Evolutionary conservation across 2,113 vertebrate species (phyloP).

Genomic region (Ornithorhynchus anatinus): DNA sequence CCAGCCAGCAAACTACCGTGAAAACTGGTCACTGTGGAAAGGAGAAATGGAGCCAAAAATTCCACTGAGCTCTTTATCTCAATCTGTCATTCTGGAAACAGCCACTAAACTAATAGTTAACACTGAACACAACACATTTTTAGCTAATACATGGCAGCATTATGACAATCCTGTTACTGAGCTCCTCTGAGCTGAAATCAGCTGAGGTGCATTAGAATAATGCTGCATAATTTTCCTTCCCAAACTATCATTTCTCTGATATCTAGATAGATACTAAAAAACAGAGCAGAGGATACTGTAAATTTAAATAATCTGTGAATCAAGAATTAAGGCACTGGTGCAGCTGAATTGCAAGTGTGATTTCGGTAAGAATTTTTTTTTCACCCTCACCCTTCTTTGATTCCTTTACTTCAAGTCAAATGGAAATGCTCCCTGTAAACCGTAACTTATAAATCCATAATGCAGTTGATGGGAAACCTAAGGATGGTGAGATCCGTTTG

Average conservation of each 20-base stretch:
- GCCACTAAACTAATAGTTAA: slow-evolving; percentile 38
- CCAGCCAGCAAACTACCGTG: background rate
- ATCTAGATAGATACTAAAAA: slow-evolving; percentile 62
- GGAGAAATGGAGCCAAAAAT: slow-evolving; percentile 15
- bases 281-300: slow-evolving; percentile 51
- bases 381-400: too few relatives aligned
- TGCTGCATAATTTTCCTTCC: slow-evolving; percentile 61
- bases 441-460: too few relatives aligned
- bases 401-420: too few relatives aligned
- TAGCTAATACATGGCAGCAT: slow-evolving; percentile 32
- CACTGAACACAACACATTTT: slow-evolving; percentile 25
- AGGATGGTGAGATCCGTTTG: too few relatives aligned
- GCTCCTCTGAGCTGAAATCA: slow-evolving; percentile 51
- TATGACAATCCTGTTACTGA: slow-evolving; percentile 43
- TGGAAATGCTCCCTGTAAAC: too few relatives aligned
- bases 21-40: slow-evolving; percentile 25
- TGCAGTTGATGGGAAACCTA: too few relatives aligned
- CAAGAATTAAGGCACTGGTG: background rate
- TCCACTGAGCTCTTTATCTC: background rate
- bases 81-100: slow-evolving; percentile 11
- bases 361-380: too few relatives aligned
- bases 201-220: slow-evolving; percentile 60
- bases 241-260: slow-evolving; percentile 55
- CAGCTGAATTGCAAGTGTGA: too few relatives aligned
- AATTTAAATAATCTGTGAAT: slow-evolving; percentile 68